Conservation (phyloP, 2,888 invertebrate genomes). For the Druceiella hillmani region DNA sequence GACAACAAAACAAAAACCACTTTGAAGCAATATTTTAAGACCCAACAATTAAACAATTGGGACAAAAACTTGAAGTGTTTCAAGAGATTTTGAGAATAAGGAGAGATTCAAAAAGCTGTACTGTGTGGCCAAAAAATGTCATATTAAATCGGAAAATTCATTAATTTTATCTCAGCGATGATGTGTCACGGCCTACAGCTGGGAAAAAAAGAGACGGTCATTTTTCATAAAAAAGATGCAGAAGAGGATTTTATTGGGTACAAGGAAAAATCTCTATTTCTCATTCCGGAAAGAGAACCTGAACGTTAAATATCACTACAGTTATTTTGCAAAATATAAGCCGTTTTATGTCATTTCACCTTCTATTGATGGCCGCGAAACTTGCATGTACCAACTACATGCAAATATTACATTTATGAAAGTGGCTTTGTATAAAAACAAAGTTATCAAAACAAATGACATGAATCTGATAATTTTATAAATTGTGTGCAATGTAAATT, state of each 20-base stretch:
- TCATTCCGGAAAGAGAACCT: constrained; percentile 11
- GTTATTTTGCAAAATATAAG: constrained; percentile 8
- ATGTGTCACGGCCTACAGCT: too few relatives aligned
- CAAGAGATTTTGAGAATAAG: constrained; percentile 4
- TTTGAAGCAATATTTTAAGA: constrained; percentile 2
- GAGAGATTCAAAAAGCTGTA: constrained; percentile 1
- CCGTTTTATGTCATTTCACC: constrained; percentile 9
- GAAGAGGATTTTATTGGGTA: too few relatives aligned
- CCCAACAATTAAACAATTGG: constrained; percentile 2
- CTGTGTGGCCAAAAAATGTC: constrained; percentile 3
- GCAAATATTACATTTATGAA: constrained; percentile 10
- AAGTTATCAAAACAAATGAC: constrained; percentile 8
- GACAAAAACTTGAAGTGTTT: constrained; percentile 4
- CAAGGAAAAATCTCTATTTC: constrained; percentile 6
- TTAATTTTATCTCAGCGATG: constrained; percentile 8
- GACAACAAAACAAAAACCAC: too few relatives aligned
- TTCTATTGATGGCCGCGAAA: constrained; percentile 4
- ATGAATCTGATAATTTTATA: constrained; percentile 9
- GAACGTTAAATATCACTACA: constrained; percentile 10
- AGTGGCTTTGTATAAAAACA: constrained; percentile 12
- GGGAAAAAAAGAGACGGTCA: constrained; percentile 11
- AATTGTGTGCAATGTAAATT: constrained; percentile 7
- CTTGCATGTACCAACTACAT: constrained; percentile 5
- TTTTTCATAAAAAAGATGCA: constrained; percentile 10
- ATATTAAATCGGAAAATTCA: constrained; percentile 2